These are phyloP conservation scores for Machaerirhynchus nigripectus DNA, from an alignment of 2,113 vertebrate species.

Conservation along the genomic window DNA sequence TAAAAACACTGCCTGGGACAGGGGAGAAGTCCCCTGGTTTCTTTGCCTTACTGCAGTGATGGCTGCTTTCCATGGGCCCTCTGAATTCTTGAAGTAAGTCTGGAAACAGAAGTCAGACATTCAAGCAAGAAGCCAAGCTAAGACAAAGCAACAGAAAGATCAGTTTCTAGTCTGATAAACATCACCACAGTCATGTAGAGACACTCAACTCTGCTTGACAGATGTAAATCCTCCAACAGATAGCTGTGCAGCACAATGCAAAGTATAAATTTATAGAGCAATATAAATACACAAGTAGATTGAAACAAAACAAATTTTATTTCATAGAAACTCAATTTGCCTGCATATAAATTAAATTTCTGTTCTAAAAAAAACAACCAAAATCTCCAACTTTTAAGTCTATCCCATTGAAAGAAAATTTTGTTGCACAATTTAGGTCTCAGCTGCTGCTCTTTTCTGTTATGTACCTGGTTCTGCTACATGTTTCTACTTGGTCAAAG, in stretches of 20 bases:
- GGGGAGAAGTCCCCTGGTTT: constrained; percentile 34
- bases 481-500: background rate
- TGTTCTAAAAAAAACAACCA: background rate
- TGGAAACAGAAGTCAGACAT: constrained; percentile 57
- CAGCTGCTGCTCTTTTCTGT: background rate
- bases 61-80: constrained; percentile 80
- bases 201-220: background rate
- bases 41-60: constrained; percentile 73
- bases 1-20: background rate
- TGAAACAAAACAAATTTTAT: background rate
- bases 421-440: background rate
- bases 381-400: background rate
- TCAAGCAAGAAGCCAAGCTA: background rate
- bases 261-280: background rate
- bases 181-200: background rate
- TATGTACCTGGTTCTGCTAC: background rate
- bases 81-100: constrained; percentile 83
- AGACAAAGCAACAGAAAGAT: background rate
- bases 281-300: background rate
- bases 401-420: background rate
- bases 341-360: background rate
- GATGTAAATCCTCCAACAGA: background rate
- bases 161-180: background rate
- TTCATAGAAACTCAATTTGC: background rate
- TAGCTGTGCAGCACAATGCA: background rate